A percentile compares a stretch with the other conserved stretches of the same genome.
phyloP scores from a whole-genome alignment of 2,113 vertebrate species.

The Tiliqua scincoides region DNA sequence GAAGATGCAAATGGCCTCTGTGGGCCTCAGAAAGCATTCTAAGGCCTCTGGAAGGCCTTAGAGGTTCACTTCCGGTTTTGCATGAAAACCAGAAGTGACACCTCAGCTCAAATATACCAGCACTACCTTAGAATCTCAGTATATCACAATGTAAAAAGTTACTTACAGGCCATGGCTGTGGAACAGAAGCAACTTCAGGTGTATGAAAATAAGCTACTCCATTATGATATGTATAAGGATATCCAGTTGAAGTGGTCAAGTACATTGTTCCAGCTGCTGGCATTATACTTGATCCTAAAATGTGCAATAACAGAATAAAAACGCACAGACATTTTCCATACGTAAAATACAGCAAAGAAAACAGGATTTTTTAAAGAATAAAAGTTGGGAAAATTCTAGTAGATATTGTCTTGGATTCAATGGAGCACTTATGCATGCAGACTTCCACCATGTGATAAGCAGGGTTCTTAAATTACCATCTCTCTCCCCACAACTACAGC shows the following conservation, averaged over 20 bases:
- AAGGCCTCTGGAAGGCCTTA: too few relatives aligned
- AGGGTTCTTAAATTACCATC: too few relatives aligned
- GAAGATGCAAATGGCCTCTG: too few relatives aligned
- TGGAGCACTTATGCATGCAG: background rate
- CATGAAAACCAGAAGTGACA: too few relatives aligned
- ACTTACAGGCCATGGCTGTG: slow-evolving; percentile 85
- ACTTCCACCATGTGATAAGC: too few relatives aligned
- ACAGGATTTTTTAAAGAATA: background rate
- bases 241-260: slow-evolving; percentile 85
- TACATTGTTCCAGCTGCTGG: slow-evolving; percentile 79
- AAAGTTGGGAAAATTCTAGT: background rate
- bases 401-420: background rate
- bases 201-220: slow-evolving; percentile 89
- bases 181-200: slow-evolving; percentile 72
- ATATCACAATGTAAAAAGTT: slow-evolving; percentile 28
- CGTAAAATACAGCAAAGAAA: background rate
- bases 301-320: slow-evolving; percentile 30
- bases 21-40: too few relatives aligned
- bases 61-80: too few relatives aligned
- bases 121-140: slow-evolving; percentile 11
- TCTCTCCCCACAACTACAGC: too few relatives aligned
- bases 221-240: slow-evolving; percentile 86
- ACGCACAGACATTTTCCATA: background rate
- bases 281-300: slow-evolving; percentile 71
- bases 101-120: background rate